Conservation (phyloP, 2,888 invertebrate species). For the Lasiommata megera region DNA sequence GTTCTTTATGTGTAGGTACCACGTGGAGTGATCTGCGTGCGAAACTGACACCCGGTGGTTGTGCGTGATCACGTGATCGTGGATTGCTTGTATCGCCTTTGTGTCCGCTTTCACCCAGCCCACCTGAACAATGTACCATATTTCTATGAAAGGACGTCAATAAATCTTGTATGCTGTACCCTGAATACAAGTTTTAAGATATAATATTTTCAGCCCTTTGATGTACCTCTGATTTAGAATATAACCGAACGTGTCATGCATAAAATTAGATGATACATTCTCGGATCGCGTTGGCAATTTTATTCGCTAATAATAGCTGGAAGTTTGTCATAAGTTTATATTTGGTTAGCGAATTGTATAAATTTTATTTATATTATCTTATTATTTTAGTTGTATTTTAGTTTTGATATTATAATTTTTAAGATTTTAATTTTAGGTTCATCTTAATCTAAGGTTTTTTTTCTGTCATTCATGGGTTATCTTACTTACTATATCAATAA, state of each 20-base stretch:
- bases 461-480: no score
- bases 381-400: no score
- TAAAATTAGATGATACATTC: neutral
- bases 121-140: constrained; percentile 75
- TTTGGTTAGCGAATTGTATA: no score
- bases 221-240: neutral
- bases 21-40: constrained; percentile 88
- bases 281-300: no score
- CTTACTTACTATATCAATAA: no score
- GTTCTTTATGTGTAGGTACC: constrained; percentile 91
- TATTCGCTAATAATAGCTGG: no score
- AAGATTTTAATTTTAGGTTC: no score
- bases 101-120: constrained; percentile 93
- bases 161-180: neutral
- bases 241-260: neutral
- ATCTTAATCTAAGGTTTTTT: no score
- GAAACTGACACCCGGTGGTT: constrained; percentile 90
- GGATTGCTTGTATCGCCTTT: constrained; percentile 92
- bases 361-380: no score
- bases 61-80: constrained; percentile 93
- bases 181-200: neutral
- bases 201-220: neutral
- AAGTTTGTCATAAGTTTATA: no score
- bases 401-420: no score
- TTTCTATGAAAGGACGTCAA: neutral